Evolutionary conservation across 2,113 vertebrate genomes (phyloP).

Genomic region (Oenanthe oenanthe): DNA sequence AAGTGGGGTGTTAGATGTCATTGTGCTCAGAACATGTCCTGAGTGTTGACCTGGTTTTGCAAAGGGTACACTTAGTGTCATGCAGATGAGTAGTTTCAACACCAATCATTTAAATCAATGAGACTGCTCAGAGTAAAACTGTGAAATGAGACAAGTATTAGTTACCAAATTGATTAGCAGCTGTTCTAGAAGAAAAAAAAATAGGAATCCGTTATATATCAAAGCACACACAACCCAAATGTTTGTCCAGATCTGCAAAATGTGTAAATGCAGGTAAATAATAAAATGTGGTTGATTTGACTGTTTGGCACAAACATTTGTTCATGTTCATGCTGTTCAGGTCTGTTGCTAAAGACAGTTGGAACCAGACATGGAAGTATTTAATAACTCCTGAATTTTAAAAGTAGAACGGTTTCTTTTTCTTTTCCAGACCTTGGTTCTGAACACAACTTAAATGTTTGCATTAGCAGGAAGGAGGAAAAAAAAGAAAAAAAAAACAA

Average conservation of each 20-base stretch:
- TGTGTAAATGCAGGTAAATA: neutral
- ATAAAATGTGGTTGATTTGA: neutral
- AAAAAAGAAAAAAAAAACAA: accelerated
- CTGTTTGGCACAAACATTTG: neutral
- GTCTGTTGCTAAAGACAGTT: neutral
- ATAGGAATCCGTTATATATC: neutral
- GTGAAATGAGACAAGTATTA: neutral
- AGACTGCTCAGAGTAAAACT: neutral
- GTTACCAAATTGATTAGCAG: neutral
- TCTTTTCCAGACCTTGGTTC: neutral
- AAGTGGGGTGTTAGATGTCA: neutral
- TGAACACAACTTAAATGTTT: neutral
- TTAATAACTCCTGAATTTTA: neutral
- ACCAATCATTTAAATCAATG: neutral
- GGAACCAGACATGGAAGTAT: neutral
- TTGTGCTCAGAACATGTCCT: neutral
- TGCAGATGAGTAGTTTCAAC: neutral
- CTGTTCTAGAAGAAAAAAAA: neutral
- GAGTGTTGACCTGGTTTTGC: neutral
- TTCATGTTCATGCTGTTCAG: neutral
- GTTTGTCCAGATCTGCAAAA: neutral
- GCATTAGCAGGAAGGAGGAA: neutral
- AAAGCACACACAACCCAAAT: neutral
- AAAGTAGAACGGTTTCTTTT: neutral
- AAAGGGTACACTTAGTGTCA: neutral